Conservation (phyloP, 1,140 invertebrate species). For the Pantala flavescens region DNA sequence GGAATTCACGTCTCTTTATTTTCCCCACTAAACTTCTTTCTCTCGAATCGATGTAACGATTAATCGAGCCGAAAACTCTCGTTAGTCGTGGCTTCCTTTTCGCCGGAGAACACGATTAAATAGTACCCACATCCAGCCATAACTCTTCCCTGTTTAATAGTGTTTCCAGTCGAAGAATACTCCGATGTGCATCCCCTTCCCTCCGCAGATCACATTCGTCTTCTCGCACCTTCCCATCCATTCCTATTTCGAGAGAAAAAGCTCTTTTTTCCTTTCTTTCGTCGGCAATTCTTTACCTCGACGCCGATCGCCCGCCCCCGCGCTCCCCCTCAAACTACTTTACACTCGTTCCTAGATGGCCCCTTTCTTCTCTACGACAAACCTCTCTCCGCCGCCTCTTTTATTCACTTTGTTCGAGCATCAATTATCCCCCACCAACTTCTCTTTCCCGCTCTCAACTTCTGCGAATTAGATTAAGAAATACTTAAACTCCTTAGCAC, state of each 20-base stretch:
- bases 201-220: not conserved
- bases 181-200: not conserved
- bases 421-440: too few species aligned
- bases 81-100: not conserved
- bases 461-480: too few species aligned
- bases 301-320: not conserved
- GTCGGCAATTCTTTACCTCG: too few species aligned
- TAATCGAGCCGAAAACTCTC: not conserved
- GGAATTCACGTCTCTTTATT: too few species aligned
- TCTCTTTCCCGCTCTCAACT: too few species aligned
- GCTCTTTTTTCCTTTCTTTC: not conserved
- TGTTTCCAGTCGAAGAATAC: not conserved
- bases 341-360: not conserved
- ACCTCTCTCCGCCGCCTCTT: not conserved
- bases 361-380: not conserved
- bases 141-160: not conserved
- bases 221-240: not conserved
- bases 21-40: too few species aligned
- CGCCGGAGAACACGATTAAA: not conserved
- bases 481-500: too few species aligned
- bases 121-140: not conserved
- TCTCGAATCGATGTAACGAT: not conserved
- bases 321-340: not conserved
- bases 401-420: not conserved
- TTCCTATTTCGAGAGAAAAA: not conserved